These are phyloP conservation scores for Hedya salicella DNA, from an alignment of 2,888 invertebrate species.

Conservation along the genomic window DNA sequence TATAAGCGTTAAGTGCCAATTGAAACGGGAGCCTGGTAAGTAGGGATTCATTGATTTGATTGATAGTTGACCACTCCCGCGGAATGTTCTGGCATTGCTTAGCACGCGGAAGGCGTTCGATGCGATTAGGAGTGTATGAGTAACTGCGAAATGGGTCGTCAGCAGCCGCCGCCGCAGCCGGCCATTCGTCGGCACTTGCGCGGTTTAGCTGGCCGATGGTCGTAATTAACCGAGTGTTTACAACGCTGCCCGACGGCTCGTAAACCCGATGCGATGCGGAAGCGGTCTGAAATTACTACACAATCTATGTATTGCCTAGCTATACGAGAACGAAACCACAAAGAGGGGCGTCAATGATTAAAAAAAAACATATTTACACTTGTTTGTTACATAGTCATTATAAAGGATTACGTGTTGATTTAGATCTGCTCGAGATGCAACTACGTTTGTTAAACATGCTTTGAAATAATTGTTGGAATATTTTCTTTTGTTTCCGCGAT, in stretches of 20 bases:
- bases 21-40: background rate
- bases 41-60: background rate
- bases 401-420: too few species aligned
- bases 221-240: constrained; percentile 45
- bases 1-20: background rate
- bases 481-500: too few species aligned
- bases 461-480: too few species aligned
- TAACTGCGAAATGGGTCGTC: constrained; percentile 9
- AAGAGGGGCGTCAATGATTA: too few species aligned
- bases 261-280: constrained; percentile 39
- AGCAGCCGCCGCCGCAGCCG: constrained; percentile 5
- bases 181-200: constrained; percentile 19
- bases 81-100: background rate
- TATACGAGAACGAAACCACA: too few species aligned
- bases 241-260: constrained; percentile 40
- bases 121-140: constrained; percentile 15
- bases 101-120: constrained; percentile 5
- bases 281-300: constrained; percentile 9
- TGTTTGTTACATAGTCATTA: too few species aligned
- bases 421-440: too few species aligned
- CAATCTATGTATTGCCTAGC: background rate
- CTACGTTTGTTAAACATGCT: too few species aligned
- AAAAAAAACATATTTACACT: too few species aligned
- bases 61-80: background rate
- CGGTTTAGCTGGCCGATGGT: constrained; percentile 35